Evolutionary conservation across 1,140 invertebrate species (phyloP), one percentile per base, ranked within the genome.

Genomic region (Elymnias hypermnestra): DNA sequence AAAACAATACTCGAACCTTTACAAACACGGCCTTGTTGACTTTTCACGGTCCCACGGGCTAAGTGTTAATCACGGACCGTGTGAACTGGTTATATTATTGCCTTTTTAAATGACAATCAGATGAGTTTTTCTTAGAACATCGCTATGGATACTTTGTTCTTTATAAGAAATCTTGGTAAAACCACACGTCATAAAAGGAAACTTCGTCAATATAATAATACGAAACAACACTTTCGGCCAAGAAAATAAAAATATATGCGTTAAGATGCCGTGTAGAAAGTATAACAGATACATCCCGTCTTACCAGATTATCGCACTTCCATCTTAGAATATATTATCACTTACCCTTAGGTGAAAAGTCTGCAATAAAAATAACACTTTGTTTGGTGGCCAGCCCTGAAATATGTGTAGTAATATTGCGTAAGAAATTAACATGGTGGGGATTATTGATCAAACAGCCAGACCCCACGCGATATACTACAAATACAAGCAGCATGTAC

Each of bases 381-480:
- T n/a, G n/a, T n/a, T n/a, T n/a, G 10, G 14, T 21, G 18, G 10
- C 17, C n/a, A 31, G 8, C 40, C 40, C 40, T 42, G 5, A 42
- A 2, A 3, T 2, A 29, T 0, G 1, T 33, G 18, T 44, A 31
- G 41, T 28, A 8, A 22, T 40, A 37, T 31, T 37, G 47, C 26
- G 26, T 38, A 58, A 38, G 23, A 57, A 49, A 44, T 57, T 45
- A 47, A 46, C 43, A 49, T 59, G 53, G 62, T 57, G 58, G 29
- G 54, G 46, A 57, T 52, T 70, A 70, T 70, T 70, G 66, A 70
- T 69, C 59, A 63, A 69, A 66, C 65, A 57, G 44, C 47, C 49
- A 43, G 41, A 38, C 29, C 44, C 45, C 50, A 46, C 45, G 10
- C 9, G 25, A 37, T 29, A 36, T 41, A 36, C 53, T 49, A 29